Conservation (phyloP, 2,113 vertebrate species). For the Ornithorhynchus anatinus region DNA sequence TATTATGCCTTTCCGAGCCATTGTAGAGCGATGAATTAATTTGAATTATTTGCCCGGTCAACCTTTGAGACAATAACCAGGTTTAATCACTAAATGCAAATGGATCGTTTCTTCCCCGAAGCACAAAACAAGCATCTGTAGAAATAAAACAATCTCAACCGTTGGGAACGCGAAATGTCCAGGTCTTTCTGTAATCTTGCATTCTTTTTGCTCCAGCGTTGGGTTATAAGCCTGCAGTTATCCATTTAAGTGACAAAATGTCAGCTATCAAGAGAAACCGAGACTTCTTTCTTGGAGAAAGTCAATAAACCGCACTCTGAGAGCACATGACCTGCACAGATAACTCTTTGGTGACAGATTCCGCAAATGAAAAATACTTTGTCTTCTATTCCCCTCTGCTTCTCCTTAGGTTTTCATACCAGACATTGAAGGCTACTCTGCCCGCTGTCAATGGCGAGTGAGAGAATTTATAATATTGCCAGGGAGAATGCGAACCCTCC, state of each 20-base stretch:
- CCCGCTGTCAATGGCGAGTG: too few relatives aligned
- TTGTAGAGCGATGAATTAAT: constrained; percentile 42
- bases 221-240: constrained; percentile 1
- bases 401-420: too few relatives aligned
- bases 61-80: constrained; percentile 27
- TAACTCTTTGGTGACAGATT: constrained; percentile 5
- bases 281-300: neutral
- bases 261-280: constrained; percentile 32
- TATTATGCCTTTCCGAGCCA: constrained; percentile 47
- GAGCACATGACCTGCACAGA: neutral
- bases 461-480: constrained; percentile 5
- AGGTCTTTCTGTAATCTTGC: neutral
- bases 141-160: neutral
- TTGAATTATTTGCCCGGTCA: constrained; percentile 50
- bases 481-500: neutral
- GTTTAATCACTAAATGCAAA: constrained; percentile 30
- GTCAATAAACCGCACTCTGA: neutral
- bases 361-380: constrained; percentile 24
- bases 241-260: constrained; percentile 5
- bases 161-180: neutral
- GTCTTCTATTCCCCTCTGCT: neutral
- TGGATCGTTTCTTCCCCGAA: constrained; percentile 25
- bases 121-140: neutral
- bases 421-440: too few relatives aligned
- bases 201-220: constrained; percentile 21